These are phyloP conservation scores for Ciconia nigra DNA, from an alignment of 2,797 vertebrate genomes.

Conservation along the genomic window DNA sequence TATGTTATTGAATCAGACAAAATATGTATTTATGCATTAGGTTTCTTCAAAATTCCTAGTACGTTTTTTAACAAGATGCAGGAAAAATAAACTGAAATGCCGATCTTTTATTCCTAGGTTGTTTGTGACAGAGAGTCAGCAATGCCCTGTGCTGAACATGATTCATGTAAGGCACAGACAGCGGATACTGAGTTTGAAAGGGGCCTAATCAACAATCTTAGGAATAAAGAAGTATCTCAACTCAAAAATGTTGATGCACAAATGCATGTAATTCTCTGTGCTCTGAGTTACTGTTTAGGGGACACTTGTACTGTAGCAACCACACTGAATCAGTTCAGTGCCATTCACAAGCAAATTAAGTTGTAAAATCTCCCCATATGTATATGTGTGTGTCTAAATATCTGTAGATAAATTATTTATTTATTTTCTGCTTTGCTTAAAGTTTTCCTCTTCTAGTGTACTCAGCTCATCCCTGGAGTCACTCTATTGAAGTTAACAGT, in stretches of 20 bases:
- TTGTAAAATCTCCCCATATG: background rate
- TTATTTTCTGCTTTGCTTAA: conserved; percentile 14
- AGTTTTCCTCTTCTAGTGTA: background rate
- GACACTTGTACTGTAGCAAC: conserved; percentile 14
- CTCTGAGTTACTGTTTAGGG: conserved; percentile 40
- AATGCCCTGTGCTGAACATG: conserved; percentile 28
- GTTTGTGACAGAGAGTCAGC: conserved; percentile 58
- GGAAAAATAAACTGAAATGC: conserved; percentile 63
- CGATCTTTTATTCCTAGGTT: conserved; percentile 61
- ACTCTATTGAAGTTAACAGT: background rate
- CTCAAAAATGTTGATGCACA: conserved; percentile 40
- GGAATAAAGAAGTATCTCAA: conserved; percentile 45
- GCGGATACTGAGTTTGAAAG: conserved; percentile 56
- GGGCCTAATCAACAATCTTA: conserved; percentile 54
- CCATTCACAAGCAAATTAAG: conserved; percentile 39
- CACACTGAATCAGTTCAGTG: conserved; percentile 21
- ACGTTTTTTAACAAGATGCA: conserved; percentile 68
- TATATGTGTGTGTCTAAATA: conserved; percentile 1
- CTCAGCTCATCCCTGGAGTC: background rate
- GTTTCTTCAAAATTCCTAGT: conserved; percentile 60
- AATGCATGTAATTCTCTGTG: conserved; percentile 13
- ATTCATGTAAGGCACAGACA: conserved; percentile 46
- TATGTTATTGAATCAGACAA: conserved; percentile 65
- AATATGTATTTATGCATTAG: conserved; percentile 77
- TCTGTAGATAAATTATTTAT: background rate